Base-by-base conservation (phyloP, 2,113 vertebrate genomes). In the Numenius arquata region DNA sequence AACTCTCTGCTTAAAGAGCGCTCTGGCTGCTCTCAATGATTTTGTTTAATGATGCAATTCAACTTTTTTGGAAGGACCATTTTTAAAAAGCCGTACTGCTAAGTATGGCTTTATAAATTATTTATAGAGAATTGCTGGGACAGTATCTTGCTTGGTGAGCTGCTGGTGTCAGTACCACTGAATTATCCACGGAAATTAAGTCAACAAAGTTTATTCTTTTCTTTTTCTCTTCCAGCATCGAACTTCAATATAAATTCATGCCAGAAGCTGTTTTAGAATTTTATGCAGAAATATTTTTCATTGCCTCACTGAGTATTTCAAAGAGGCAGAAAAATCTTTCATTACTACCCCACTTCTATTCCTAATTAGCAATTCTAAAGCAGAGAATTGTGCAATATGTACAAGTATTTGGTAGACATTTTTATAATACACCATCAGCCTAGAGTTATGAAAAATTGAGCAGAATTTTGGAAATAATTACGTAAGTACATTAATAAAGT, bases 41-140 rank as follows among this genome's bases (percentile, higher is more conserved):
- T 92, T 85, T 84, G 48, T 94, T 94, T 96, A 93, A 94, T 85
- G 91, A 95, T 89, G 71, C 50, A 92, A 89, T 90, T 91, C 66
- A 79, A 91, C 38, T 71, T 96, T 80, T 88, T 89, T 77, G 48
- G 59, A 88, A 81, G 52, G 61, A 58, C 30, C 43, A 41, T 95
- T 96, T 95, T 96, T 95, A 76, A 88, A 85, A 85, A 95, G 71
- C 53, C 22, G 62, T 93, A 72, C n/a, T 84, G 30, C 34, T 63
- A 82, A 75, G 22, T 53, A 53, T 61, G 45, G 43, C 41, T 80
- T 95, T 85, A 89, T 88, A 91, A 93, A 97, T 94, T 93, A 95
- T 96, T 95, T 87, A 93, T 66, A 84, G 48, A 81, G 52, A 92
- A 79, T 86, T 86, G 19, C 78, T 80, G 52, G 45, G 85, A 93